Conservation (phyloP, 2,888 invertebrate genomes). For the Cephus spinipes region DNA sequence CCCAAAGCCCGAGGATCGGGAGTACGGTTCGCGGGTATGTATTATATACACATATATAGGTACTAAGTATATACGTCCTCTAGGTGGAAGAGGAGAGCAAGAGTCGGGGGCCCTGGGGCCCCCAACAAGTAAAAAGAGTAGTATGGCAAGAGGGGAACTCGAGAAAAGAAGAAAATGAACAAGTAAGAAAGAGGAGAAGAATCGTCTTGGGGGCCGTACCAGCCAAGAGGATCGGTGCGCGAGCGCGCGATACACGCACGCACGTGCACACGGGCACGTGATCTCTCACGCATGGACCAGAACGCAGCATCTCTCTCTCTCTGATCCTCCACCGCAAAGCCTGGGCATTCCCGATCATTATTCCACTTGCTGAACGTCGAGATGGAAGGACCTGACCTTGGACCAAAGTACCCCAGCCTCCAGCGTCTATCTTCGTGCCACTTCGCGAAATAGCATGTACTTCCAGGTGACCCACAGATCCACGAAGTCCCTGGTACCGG, state of each 20-base stretch:
- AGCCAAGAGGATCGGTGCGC: neutral
- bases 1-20: constrained; percentile 9
- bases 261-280: neutral
- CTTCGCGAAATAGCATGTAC: neutral
- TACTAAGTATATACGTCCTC: neutral
- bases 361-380: constrained; percentile 37
- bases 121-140: neutral
- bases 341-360: constrained; percentile 51
- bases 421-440: neutral
- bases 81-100: constrained; percentile 12
- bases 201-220: constrained; percentile 45
- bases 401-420: constrained; percentile 24
- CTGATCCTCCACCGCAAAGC: constrained; percentile 29
- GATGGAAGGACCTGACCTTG: constrained; percentile 38
- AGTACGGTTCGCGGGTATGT: neutral
- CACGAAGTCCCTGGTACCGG: neutral
- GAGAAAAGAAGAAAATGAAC: constrained; percentile 24
- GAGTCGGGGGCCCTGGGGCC: neutral
- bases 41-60: neutral
- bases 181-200: constrained; percentile 15
- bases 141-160: constrained; percentile 13
- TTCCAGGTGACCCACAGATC: neutral
- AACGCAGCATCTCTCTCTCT: neutral
- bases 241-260: neutral
- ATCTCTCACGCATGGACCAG: neutral